Evolutionary conservation across 2,797 vertebrate genomes (phyloP), one percentile per base, ranked within the genome.

Genomic region (Sebastes matsubarae): DNA sequence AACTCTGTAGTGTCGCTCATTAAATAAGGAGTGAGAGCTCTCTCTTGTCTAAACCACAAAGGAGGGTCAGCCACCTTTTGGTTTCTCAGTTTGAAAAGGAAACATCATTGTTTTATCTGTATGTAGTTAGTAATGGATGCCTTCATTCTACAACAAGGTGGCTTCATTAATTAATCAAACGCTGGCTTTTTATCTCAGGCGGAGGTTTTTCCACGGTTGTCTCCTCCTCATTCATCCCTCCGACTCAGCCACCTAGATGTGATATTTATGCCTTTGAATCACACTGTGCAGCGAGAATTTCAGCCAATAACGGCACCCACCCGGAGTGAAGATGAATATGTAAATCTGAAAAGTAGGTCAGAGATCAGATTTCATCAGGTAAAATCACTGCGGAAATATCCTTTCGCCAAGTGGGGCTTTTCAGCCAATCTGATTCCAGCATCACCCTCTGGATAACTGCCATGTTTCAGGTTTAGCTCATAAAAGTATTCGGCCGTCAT

Each of bases 301-400:
- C 85, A 90, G 91, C 91, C 93, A 94, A 92, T 91, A 94, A 90
- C 54, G 22, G 79, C 76, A 80, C 81, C 88, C 92, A 90, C 92
- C 92, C 89, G 91, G 92, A 70, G 93, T 34, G 88, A 87, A 89
- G 91, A 94, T 94, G 90, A 93, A 94, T 93, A 94, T 94, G 93
- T 87, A 93, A 93, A 94, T 93, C 68, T 80, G 27, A 90, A 93
- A 93, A 94, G 89, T 90, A 81, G 93, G 92, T 92, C 90, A 87
- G 87, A 90, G 91, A 94, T 94, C 90, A 91, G 81, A 91, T 93
- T 93, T 92, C 89, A 91, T 90, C 87, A 89, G 87, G 89, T 88
- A 81, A 85, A 92, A 92, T 94, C 90, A 83, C 74, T 42, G 68
- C 84, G 65, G 86, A 92, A 84, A 91, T 87, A 82, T 92, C 74